These are phyloP conservation scores for Epirrhoe alternata DNA, from an alignment of 2,888 invertebrate species.

Conservation along the genomic window DNA sequence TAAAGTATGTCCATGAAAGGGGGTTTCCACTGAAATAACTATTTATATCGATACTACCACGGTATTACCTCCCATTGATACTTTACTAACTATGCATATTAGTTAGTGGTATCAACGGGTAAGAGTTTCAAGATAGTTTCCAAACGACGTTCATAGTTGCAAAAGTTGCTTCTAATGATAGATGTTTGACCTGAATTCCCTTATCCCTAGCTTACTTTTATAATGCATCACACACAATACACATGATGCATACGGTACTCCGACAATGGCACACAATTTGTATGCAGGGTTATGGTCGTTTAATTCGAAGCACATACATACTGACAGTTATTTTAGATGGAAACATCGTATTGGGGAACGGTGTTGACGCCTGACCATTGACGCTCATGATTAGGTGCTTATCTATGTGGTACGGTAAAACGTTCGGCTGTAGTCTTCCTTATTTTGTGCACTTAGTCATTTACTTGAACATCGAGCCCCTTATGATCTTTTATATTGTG, in stretches of 20 bases:
- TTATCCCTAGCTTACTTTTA: slow-evolving; percentile 10
- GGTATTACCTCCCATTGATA: too few species aligned
- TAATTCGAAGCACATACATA: slow-evolving; percentile 46
- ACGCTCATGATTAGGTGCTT: slow-evolving; percentile 31
- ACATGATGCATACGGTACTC: slow-evolving; percentile 21
- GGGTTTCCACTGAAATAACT: too few species aligned
- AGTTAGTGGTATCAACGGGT: too few species aligned
- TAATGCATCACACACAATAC: slow-evolving; percentile 13
- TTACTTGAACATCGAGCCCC: not conserved
- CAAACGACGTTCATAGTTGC: not conserved
- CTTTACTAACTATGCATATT: too few species aligned
- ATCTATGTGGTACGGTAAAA: slow-evolving; percentile 17
- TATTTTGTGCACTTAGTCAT: not conserved
- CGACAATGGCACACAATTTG: slow-evolving; percentile 40
- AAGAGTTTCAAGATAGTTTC: not conserved
- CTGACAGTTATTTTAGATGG: slow-evolving; percentile 73
- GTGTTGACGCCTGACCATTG: slow-evolving; percentile 47
- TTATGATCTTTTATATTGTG: not conserved
- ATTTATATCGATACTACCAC: too few species aligned
- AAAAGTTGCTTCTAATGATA: not conserved
- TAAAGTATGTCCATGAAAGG: too few species aligned
- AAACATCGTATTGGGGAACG: slow-evolving; percentile 62
- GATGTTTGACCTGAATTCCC: not conserved
- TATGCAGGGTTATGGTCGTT: slow-evolving; percentile 43
- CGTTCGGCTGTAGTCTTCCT: slow-evolving; percentile 14